Percentiles rank a stretch among this genome's conserved stretches.
Evolutionary conservation across 2,113 vertebrate species (phyloP).

Genomic region (Psittacara wagleri): DNA sequence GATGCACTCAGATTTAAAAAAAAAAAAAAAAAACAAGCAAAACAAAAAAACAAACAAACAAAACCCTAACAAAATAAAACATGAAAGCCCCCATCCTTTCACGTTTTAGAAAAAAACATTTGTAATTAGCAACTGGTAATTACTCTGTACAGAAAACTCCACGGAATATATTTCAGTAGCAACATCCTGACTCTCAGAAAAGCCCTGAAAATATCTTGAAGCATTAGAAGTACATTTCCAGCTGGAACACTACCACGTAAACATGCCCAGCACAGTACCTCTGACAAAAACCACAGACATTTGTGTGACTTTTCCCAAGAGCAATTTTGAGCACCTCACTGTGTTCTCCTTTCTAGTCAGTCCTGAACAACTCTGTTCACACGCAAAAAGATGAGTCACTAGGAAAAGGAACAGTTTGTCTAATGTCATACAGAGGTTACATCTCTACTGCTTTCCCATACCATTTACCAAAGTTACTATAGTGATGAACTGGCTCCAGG

Average conservation of each 20-base stretch:
- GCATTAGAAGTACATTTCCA: not conserved
- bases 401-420: not conserved
- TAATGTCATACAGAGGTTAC: not conserved
- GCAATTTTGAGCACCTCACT: not conserved
- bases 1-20: not conserved
- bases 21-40: not conserved
- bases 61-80: not conserved
- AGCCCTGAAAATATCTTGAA: not conserved
- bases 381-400: not conserved
- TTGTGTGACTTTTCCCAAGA: not conserved
- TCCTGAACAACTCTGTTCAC: not conserved
- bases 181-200: not conserved
- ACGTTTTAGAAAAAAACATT: not conserved
- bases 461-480: not conserved
- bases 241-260: not conserved
- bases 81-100: not conserved
- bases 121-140: not conserved
- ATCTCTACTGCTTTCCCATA: not conserved
- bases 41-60: not conserved
- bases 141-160: not conserved
- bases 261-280: not conserved
- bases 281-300: not conserved
- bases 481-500: not conserved
- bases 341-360: not conserved
- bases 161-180: not conserved